A percentile compares a stretch with the other conserved stretches of the same genome.
These are phyloP conservation scores for Sylvilagus bachmani DNA, from an alignment of 2,113 vertebrate species.

Conservation along the genomic window DNA sequence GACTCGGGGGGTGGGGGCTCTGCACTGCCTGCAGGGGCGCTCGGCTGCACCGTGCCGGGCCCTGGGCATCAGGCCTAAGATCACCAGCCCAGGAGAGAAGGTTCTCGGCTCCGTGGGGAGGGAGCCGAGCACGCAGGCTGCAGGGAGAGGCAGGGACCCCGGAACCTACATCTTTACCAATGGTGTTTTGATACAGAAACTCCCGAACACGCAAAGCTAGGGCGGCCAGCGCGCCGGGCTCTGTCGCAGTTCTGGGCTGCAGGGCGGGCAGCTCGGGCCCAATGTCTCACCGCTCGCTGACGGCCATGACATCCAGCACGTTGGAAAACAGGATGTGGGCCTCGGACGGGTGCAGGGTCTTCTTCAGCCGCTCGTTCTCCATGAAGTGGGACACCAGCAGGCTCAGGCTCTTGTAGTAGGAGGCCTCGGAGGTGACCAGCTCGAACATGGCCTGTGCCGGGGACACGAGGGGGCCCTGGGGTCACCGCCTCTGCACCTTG, in stretches of 20 bases:
- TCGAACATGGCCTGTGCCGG: constrained; percentile 96
- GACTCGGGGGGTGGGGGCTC: accelerated
- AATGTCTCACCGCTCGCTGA: constrained; percentile 93
- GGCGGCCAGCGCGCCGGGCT: accelerated
- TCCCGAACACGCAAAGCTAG: neutral
- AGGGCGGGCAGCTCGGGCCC: too few relatives aligned
- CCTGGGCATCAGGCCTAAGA: too few relatives aligned
- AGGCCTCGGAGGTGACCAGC: constrained; percentile 96
- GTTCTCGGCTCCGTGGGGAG: neutral
- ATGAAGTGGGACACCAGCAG: constrained; percentile 97
- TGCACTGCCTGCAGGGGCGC: neutral
- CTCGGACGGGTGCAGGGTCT: constrained; percentile 94
- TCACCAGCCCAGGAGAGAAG: too few relatives aligned
- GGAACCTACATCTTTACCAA: neutral
- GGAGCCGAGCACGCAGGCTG: accelerated
- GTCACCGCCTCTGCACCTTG: accelerated
- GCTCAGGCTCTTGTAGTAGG: constrained; percentile 97
- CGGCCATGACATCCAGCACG: constrained; percentile 96
- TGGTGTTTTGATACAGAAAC: neutral
- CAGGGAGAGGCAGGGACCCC: accelerated
- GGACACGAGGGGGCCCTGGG: accelerated
- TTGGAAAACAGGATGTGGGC: constrained; percentile 99
- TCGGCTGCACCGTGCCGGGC: neutral
- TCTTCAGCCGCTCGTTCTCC: constrained; percentile 92
- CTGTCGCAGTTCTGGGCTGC: accelerated